phyloP scores from a whole-genome alignment of 2,797 vertebrate genomes.

The Falco columbarius region DNA sequence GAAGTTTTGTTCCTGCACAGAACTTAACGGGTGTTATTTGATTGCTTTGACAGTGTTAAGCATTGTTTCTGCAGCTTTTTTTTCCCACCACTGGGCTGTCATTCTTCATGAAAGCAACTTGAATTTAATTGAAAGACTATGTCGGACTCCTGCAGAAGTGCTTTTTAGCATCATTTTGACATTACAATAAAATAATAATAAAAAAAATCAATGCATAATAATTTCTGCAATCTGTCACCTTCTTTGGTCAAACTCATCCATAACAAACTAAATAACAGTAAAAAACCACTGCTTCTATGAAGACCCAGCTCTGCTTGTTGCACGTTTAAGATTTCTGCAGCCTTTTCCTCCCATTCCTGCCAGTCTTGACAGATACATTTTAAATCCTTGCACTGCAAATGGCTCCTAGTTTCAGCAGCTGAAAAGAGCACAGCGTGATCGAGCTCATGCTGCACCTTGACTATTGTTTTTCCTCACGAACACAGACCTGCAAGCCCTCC shows the following conservation, averaged over 20 bases:
- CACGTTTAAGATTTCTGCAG: neutral
- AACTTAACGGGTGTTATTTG: neutral
- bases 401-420: neutral
- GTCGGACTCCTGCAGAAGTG: neutral
- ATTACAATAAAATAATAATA: neutral
- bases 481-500: neutral
- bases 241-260: neutral
- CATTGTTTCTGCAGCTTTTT: conserved; percentile 8
- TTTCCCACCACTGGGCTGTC: neutral
- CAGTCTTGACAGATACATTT: neutral
- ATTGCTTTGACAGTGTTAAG: neutral
- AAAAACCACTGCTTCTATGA: neutral
- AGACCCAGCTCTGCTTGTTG: neutral
- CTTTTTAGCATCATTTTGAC: neutral
- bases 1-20: neutral
- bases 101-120: neutral
- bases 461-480: neutral
- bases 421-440: neutral
- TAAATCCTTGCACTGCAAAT: neutral
- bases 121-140: neutral
- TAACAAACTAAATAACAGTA: neutral
- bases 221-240: neutral
- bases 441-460: neutral
- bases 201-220: neutral
- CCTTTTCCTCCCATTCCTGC: accelerated